A percentile compares a stretch with the other conserved stretches of the same genome.
Evolutionary conservation across 1,140 invertebrate genomes (phyloP).

Genomic region (Neodiprion pinetum): DNA sequence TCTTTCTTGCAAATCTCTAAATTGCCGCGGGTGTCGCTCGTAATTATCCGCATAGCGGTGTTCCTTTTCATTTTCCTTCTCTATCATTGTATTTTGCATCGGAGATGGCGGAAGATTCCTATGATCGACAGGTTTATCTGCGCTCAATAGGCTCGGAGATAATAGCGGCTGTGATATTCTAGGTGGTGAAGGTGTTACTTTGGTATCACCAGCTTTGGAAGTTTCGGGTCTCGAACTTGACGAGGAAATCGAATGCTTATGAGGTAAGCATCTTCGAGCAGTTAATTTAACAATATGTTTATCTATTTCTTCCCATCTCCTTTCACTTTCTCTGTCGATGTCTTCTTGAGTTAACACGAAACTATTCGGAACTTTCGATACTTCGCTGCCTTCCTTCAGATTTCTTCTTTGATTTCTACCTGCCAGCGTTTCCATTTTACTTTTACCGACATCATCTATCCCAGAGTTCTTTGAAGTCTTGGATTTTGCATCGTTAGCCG

Average conservation of each 20-base stretch:
- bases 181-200: neutral
- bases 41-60: slow-evolving; percentile 46
- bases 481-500: neutral
- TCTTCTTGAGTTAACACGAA: slow-evolving; percentile 21
- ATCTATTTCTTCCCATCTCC: slow-evolving; percentile 40
- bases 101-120: slow-evolving; percentile 26
- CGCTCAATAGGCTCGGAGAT: slow-evolving; percentile 1
- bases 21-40: slow-evolving; percentile 41
- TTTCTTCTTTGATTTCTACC: neutral
- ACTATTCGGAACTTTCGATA: slow-evolving; percentile 12
- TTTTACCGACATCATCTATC: neutral
- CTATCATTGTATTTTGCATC: slow-evolving; percentile 6
- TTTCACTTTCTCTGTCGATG: slow-evolving; percentile 35
- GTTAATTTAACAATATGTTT: slow-evolving; percentile 33
- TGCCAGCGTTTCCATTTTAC: slow-evolving; percentile 1
- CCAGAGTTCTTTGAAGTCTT: slow-evolving; percentile 17
- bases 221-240: slow-evolving; percentile 18
- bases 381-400: slow-evolving; percentile 1
- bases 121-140: slow-evolving; percentile 25
- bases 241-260: neutral
- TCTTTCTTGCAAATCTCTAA: neutral
- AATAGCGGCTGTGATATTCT: slow-evolving; percentile 8
- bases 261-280: slow-evolving; percentile 14
- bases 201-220: slow-evolving; percentile 3
- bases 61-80: slow-evolving; percentile 23